These are phyloP conservation scores for Chromoteleia sp. DNA, from an alignment of 2,888 invertebrate species.

Conservation along the genomic window DNA sequence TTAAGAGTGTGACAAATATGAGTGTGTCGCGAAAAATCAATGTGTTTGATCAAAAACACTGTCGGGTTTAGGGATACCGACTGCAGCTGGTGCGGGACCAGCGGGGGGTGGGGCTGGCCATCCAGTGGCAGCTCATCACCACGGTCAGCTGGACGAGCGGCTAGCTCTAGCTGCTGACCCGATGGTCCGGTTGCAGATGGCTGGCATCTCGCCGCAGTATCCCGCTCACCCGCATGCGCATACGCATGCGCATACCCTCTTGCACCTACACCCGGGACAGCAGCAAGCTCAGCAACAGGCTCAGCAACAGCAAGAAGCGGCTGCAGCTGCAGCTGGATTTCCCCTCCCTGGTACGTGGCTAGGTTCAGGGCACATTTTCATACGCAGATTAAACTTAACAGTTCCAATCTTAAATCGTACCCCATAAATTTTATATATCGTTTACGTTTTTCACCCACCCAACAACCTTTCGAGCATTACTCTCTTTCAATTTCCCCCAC, in stretches of 20 bases:
- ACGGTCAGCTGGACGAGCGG: slow-evolving; percentile 91
- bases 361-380: slow-evolving; percentile 77
- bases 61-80: slow-evolving; percentile 84
- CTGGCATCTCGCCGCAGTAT: slow-evolving; percentile 94
- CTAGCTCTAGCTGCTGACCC: slow-evolving; percentile 95
- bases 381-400: slow-evolving; percentile 58
- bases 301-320: slow-evolving; percentile 89
- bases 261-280: slow-evolving; percentile 93
- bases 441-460: slow-evolving; percentile 54
- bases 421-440: slow-evolving; percentile 51
- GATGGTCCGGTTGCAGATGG: slow-evolving; percentile 97
- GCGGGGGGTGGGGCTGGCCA: slow-evolving; percentile 86
- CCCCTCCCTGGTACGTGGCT: slow-evolving; percentile 84
- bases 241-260: slow-evolving; percentile 95
- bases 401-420: slow-evolving; percentile 52
- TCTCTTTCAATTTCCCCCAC: slow-evolving; percentile 5
- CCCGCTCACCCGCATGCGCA: slow-evolving; percentile 97
- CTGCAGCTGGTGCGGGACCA: slow-evolving; percentile 81
- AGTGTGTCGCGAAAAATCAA: slow-evolving; percentile 51
- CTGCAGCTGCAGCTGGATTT: slow-evolving; percentile 84
- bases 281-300: slow-evolving; percentile 88
- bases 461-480: slow-evolving; percentile 29
- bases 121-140: slow-evolving; percentile 87
- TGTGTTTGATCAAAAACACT: slow-evolving; percentile 74
- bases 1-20: slow-evolving; percentile 44